phyloP scores from a whole-genome alignment of 2,113 vertebrate genomes.

The Kryptolebias marmoratus region DNA sequence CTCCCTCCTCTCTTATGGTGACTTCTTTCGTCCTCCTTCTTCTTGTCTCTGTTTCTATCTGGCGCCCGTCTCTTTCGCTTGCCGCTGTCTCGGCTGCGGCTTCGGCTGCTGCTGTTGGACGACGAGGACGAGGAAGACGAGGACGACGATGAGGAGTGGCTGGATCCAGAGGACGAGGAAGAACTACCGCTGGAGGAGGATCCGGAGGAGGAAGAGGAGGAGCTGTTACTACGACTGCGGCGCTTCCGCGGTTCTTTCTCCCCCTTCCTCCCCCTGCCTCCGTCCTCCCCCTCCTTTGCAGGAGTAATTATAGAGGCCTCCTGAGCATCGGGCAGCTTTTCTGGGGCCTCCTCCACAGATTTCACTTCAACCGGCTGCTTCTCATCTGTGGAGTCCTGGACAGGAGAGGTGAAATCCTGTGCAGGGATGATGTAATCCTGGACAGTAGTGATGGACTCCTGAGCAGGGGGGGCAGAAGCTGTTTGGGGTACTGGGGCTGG shows the following conservation, averaged over 20 bases:
- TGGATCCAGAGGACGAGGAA: constrained; percentile 83
- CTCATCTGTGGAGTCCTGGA: constrained; percentile 4
- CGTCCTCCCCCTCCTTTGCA: constrained; percentile 16
- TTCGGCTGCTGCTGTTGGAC: constrained; percentile 83
- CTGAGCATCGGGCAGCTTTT: constrained; percentile 13
- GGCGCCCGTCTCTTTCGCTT: constrained; percentile 86
- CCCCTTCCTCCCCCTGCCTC: constrained; percentile 73
- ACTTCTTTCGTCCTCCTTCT: constrained; percentile 86
- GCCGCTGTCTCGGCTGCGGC: constrained; percentile 82
- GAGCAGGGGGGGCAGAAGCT: not conserved
- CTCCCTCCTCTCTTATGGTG: constrained; percentile 89
- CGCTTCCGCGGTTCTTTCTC: constrained; percentile 81
- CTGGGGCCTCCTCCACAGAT: not conserved
- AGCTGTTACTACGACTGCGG: constrained; percentile 82
- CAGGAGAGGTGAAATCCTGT: too few species aligned
- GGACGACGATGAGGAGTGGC: constrained; percentile 86
- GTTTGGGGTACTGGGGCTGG: constrained; percentile 18
- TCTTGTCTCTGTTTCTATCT: constrained; percentile 81
- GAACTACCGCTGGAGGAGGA: constrained; percentile 89
- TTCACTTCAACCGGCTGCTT: constrained; percentile 13
- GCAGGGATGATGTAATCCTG: not conserved
- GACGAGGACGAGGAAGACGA: constrained; percentile 86
- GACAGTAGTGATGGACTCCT: not conserved
- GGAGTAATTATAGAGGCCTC: constrained; percentile 1
- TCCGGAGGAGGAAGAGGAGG: constrained; percentile 79